Percentiles rank a stretch among this genome's conserved stretches.
phyloP scores from a whole-genome alignment of 2,888 invertebrate species.

The Sialis fuliginosa region DNA sequence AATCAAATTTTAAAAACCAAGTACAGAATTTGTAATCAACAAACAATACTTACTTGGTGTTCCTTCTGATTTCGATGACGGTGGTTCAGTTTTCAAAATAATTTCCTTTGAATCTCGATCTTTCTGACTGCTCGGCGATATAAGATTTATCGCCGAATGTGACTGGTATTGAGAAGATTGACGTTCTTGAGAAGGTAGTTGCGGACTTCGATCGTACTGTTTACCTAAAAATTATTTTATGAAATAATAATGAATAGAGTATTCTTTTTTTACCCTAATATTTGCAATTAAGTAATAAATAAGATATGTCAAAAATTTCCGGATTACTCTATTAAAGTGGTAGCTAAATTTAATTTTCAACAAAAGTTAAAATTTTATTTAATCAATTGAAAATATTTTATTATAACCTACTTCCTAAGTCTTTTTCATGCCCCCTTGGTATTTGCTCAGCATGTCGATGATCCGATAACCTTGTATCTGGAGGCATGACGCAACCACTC shows the following conservation, averaged over 20 bases:
- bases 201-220: neutral
- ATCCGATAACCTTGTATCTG: neutral
- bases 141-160: slow-evolving; percentile 8
- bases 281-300: no score
- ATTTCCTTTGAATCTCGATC: slow-evolving; percentile 2
- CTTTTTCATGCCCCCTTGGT: neutral
- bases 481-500: neutral
- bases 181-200: neutral
- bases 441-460: neutral
- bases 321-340: neutral
- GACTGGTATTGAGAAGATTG: neutral
- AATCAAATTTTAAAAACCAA: neutral
- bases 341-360: neutral
- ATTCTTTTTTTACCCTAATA: no score
- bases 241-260: neutral
- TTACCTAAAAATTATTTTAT: neutral
- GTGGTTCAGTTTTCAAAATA: slow-evolving; percentile 1
- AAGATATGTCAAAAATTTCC: neutral
- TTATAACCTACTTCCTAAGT: neutral
- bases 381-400: neutral
- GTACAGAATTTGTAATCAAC: neutral
- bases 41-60: neutral
- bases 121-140: slow-evolving; percentile 12
- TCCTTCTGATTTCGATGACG: slow-evolving; percentile 4
- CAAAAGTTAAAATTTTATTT: neutral